Evolutionary conservation across 1,140 invertebrate genomes (phyloP), one percentile per base, ranked within the genome.

Genomic region (Myzus persicae): DNA sequence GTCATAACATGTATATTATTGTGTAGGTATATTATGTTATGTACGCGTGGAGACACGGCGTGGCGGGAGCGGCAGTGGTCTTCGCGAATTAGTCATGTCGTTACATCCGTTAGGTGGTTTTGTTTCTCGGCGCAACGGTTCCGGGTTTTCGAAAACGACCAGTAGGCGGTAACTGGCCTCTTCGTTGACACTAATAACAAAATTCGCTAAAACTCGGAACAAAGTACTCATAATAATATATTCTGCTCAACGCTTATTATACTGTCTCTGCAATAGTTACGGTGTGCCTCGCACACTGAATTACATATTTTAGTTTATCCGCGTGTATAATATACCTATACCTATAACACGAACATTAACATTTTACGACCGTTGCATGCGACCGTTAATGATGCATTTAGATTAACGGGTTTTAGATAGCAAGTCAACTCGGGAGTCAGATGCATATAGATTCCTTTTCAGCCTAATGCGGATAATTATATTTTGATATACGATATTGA

Each of bases 81-180:
- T 67, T 67, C 59, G 31, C 59, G 59, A 67, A 67, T 67, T 67
- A 67, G 59, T 67, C 59, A 67, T 67, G 59, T 67, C 59, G 59
- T 67, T 67, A 67, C 59, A 67, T 67, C 59, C 59, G 59, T 67
- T 67, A 67, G 31, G 14, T 4, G 59, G 59, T 67, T 67, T 67
- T 67, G 59, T 67, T 67, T 67, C 59, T 67, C 31, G 31, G 31
- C 59, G 31, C 59, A 67, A 67, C 59, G 59, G 59, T 67, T 67
- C 59, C 59, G 59, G 59, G 59, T 67, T 67, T 67, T 67, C 59
- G 59, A 67, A 67, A 67, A 67, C 59, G 31, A 67, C 59, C 59
- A 11, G 59, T 67, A 67, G 59, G 59, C 59, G 59, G 59, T 67
- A 67, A n/a, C 59, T n/a, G 31, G 59, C 31, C 59, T 31, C 59